Evolutionary conservation across 2,113 vertebrate species (phyloP).

Genomic region (Oncorhynchus nerka): DNA sequence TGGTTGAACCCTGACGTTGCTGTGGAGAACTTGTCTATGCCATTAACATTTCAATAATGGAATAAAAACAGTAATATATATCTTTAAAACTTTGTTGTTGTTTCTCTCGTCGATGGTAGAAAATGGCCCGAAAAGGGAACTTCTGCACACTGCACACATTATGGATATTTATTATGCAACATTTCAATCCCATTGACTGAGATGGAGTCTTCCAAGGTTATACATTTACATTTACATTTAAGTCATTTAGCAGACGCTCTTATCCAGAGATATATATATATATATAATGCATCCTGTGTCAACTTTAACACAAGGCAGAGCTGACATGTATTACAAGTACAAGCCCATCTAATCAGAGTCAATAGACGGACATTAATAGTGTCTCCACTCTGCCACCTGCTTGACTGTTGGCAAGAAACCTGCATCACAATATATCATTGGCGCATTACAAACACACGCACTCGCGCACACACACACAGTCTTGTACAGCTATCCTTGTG

Average conservation of each 20-base stretch:
- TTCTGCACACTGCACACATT: too few species aligned
- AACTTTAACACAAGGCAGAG: not conserved
- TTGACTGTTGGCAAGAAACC: constrained; percentile 31
- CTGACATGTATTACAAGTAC: not conserved
- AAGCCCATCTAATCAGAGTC: constrained; percentile 20
- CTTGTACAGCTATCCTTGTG: too few species aligned
- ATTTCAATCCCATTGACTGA: too few species aligned
- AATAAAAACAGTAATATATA: constrained; percentile 79
- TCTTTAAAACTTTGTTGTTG: constrained; percentile 24
- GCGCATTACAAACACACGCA: not conserved
- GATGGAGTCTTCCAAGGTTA: not conserved
- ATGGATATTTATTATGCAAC: too few species aligned
- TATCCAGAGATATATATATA: not conserved
- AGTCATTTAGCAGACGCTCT: too few species aligned
- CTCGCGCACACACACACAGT: too few species aligned
- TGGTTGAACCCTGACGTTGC: constrained; percentile 60
- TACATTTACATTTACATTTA: too few species aligned
- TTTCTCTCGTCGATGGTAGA: not conserved
- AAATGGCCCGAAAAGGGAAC: too few species aligned
- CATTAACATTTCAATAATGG: constrained; percentile 76
- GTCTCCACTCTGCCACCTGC: constrained; percentile 39
- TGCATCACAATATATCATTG: constrained; percentile 9
- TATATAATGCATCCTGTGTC: too few species aligned
- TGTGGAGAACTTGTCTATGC: constrained; percentile 70
- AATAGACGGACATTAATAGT: constrained; percentile 26